Percentiles rank a stretch among this genome's conserved stretches.
Evolutionary conservation across 2,888 invertebrate species (phyloP).

Genomic region (Atrina japonica): DNA sequence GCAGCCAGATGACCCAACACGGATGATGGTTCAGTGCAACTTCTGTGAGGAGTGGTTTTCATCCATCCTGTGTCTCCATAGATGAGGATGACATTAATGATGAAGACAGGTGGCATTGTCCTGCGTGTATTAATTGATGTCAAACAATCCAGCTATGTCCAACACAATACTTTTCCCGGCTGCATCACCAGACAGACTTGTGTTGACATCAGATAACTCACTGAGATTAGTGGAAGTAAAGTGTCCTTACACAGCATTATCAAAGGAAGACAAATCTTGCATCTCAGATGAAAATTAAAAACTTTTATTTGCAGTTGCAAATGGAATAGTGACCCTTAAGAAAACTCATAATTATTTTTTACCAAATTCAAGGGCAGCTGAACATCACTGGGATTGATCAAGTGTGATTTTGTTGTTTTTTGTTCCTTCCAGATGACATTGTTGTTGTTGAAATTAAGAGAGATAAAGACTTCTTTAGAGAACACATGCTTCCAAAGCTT

Average conservation of each 20-base stretch:
- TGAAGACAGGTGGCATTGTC: no score
- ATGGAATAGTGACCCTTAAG: background rate
- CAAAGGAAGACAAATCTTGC: background rate
- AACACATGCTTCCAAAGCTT: background rate
- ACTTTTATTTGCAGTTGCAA: background rate
- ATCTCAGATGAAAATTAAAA: background rate
- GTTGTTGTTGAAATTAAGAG: constrained; percentile 11
- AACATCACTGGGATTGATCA: constrained; percentile 22
- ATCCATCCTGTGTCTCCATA: no score
- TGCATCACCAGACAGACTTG: constrained; percentile 3
- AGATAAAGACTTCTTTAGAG: background rate
- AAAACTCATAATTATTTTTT: constrained; percentile 10
- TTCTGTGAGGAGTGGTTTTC: no score
- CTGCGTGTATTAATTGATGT: no score
- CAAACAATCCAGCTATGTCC: no score
- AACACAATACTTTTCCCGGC: background rate
- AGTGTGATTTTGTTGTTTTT: constrained; percentile 33
- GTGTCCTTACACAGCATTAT: constrained; percentile 1
- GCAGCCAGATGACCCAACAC: no score
- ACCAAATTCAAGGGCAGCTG: constrained; percentile 38
- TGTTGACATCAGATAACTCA: background rate
- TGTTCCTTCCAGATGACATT: constrained; percentile 29
- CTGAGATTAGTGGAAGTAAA: constrained; percentile 1
- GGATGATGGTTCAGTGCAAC: no score
- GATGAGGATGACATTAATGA: no score